These are phyloP conservation scores for Gambelia wislizenii DNA, from an alignment of 2,797 vertebrate species.

Conservation along the genomic window DNA sequence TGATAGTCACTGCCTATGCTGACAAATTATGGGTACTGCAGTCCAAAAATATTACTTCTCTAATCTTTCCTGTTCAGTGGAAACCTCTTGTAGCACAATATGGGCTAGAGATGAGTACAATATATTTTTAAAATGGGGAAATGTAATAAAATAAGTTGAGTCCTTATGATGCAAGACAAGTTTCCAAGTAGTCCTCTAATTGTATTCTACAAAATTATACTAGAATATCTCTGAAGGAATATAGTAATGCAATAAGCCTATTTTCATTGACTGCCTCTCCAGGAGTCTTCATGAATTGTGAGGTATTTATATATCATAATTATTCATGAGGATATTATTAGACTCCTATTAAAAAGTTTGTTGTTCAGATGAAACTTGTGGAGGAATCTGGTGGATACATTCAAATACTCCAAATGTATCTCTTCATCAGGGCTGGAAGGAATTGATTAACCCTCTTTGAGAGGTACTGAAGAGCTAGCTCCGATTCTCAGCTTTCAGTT, in stretches of 20 bases:
- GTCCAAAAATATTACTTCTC: no score
- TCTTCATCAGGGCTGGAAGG: not conserved
- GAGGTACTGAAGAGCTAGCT: no score
- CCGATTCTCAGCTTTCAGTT: no score
- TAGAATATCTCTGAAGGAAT: constrained; percentile 4
- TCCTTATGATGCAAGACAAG: not conserved
- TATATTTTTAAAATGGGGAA: not conserved
- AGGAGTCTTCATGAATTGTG: constrained; percentile 8
- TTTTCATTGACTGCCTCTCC: not conserved
- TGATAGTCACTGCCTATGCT: no score
- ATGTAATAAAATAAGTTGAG: not conserved
- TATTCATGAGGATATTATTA: constrained; percentile 9
- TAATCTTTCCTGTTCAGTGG: no score
- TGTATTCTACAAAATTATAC: not conserved
- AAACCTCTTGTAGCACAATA: not conserved
- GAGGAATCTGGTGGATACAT: not conserved
- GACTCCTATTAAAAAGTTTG: not conserved
- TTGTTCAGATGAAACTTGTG: not conserved
- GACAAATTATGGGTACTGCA: no score
- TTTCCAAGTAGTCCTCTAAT: not conserved
- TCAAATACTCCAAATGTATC: not conserved
- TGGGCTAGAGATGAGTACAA: not conserved
- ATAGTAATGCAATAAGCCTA: constrained; percentile 13
- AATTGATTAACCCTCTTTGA: no score
- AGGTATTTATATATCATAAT: not conserved